phyloP scores from a whole-genome alignment of 2,888 invertebrate species.

The Mimas tiliae region DNA sequence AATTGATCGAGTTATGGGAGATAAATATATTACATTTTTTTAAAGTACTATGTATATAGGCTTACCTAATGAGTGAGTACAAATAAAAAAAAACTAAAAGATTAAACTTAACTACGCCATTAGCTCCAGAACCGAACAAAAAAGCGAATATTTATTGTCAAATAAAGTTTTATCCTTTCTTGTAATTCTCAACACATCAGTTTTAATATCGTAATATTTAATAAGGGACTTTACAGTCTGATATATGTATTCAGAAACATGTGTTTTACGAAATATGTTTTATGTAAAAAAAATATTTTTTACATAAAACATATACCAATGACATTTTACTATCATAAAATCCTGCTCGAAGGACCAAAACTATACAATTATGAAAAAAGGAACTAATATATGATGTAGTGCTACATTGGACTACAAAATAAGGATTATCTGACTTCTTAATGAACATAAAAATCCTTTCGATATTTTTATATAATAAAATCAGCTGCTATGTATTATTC shows the following conservation, averaged over 20 bases:
- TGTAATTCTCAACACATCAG: background rate
- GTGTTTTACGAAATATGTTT: no score
- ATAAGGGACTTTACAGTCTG: no score
- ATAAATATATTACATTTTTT: background rate
- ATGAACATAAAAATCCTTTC: slow-evolving; percentile 3
- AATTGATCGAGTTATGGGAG: slow-evolving; percentile 1
- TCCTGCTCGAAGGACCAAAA: background rate
- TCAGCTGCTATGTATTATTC: slow-evolving; percentile 3
- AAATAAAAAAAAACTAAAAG: background rate
- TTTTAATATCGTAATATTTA: background rate
- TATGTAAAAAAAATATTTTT: no score
- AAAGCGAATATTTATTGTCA: background rate
- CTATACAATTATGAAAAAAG: background rate
- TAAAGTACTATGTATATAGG: no score
- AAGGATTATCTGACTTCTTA: background rate
- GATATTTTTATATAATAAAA: background rate
- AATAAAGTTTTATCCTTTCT: background rate
- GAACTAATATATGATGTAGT: background rate
- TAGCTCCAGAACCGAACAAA: background rate
- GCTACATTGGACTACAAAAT: slow-evolving; percentile 3
- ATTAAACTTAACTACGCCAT: background rate
- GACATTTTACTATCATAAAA: background rate
- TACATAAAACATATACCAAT: no score
- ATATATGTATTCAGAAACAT: no score
- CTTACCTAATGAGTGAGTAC: background rate